Evolutionary conservation across 23 tunicate genomes (phyloP), one percentile per base, ranked within the genome.

Genomic region (Phallusia fumigata): DNA sequence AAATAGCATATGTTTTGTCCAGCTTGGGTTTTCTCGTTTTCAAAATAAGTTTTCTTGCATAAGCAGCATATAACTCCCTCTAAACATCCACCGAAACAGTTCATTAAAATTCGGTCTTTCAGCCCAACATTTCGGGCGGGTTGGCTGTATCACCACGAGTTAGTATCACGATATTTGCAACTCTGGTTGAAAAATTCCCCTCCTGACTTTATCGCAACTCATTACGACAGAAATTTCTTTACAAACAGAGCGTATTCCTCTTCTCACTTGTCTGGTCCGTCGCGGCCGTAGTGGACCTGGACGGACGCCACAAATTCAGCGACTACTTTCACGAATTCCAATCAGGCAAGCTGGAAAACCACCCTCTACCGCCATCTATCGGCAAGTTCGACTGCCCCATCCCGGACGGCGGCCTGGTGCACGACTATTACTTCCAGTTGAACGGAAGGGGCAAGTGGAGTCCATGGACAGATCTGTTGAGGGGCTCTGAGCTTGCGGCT

Each of bases 261-360:
- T 96, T 96, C 79, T 91, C 99, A 16, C 33, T 88, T 31, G 86
- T 88, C 24, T 96, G 99, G 99, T 96, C 99, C 0, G 77, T 96
- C 33, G 90, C 83, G 16, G 99, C 96, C 34, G 44, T 85, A 0
- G 87, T 90, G 0, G 96, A 96, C 79, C 79, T 86, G 79, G 96
- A 96, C 31, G 96, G 96, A 0, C 80, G 99, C 52, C 80, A 82
- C 30, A 88, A 79, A 64, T 96, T 96, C 79, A 88, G 87, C 65
- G 93, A 91, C 35, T 91, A 24, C 73, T 34, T 96, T 30, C 86
- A 81, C 34, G 88, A 84, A 33, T 77, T 96, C 31, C 88, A 87
- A 8, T 31, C 83, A 22, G 92, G 92, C 30, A 89, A 91, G 31
- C 18, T 76, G 11, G 91, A 82, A 33, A 92, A 87, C 32, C 95